phyloP scores from a whole-genome alignment of 2,888 invertebrate genomes.

The Machimus rusticus region DNA sequence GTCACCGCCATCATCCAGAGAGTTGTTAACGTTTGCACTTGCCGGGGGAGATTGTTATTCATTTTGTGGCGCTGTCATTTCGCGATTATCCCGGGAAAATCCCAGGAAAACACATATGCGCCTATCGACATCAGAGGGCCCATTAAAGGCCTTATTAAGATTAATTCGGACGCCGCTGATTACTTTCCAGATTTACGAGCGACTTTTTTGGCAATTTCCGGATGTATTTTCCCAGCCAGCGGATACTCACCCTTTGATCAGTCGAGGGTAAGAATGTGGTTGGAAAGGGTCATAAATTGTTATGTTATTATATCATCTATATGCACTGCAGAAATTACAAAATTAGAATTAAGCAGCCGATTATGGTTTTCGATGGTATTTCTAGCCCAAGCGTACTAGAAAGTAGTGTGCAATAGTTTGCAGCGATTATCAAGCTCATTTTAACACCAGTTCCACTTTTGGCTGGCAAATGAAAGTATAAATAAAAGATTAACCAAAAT shows the following conservation, averaged over 20 bases:
- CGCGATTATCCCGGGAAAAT: not conserved
- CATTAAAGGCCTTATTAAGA: conserved; percentile 33
- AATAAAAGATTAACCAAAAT: not conserved
- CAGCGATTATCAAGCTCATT: not conserved
- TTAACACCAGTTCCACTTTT: not conserved
- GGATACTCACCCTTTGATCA: not conserved
- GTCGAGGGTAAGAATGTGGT: not conserved
- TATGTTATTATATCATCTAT: not conserved
- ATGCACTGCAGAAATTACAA: conserved; percentile 7
- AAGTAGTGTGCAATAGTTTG: not conserved
- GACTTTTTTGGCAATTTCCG: conserved; percentile 20
- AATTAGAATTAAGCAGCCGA: conserved; percentile 15
- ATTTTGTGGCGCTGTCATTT: conserved; percentile 2
- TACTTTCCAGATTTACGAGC: conserved; percentile 31
- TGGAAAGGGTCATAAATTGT: not conserved
- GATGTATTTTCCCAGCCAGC: not conserved
- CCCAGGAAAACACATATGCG: not conserved
- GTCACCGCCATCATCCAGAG: not conserved
- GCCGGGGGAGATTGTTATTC: not conserved
- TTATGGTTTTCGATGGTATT: not conserved
- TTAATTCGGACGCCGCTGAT: conserved; percentile 27
- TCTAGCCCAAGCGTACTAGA: not conserved
- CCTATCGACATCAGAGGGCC: conserved; percentile 1
- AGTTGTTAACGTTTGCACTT: not conserved
- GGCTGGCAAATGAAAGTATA: not conserved